phyloP scores from a whole-genome alignment of 2,797 vertebrate species.

The Tragelaphus oryx region DNA sequence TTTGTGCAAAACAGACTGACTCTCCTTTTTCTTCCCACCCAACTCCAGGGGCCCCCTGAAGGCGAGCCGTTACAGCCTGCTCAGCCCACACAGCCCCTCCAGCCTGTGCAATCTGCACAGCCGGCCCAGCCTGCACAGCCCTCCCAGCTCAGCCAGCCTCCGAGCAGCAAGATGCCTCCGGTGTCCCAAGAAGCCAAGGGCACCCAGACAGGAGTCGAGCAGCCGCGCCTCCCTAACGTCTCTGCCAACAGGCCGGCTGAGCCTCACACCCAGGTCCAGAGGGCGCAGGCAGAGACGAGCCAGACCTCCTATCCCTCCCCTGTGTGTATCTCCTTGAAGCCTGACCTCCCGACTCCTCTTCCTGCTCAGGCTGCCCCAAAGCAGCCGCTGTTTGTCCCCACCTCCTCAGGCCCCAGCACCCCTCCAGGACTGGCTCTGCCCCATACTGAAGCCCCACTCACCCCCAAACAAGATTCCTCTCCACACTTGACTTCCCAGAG shows the following conservation, averaged over 20 bases:
- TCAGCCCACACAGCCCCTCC: slow-evolving; percentile 61
- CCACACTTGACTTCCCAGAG: slow-evolving; percentile 84
- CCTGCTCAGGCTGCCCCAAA: slow-evolving; percentile 81
- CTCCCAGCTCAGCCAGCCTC: slow-evolving; percentile 74
- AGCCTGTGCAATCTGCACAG: slow-evolving; percentile 73
- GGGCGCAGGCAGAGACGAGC: slow-evolving; percentile 85
- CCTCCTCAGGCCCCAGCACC: slow-evolving; percentile 78
- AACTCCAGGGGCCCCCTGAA: slow-evolving; percentile 84
- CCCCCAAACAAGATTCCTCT: slow-evolving; percentile 85
- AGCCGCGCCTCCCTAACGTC: slow-evolving; percentile 82
- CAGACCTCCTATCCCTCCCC: slow-evolving; percentile 93
- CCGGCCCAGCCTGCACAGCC: slow-evolving; percentile 25
- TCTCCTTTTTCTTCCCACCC: neutral
- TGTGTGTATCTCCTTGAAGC: slow-evolving; percentile 87
- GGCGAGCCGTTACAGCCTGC: slow-evolving; percentile 81
- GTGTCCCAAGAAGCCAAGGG: slow-evolving; percentile 89
- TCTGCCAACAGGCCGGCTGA: slow-evolving; percentile 87
- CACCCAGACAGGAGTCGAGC: slow-evolving; percentile 78
- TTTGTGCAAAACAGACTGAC: neutral
- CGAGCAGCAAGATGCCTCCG: slow-evolving; percentile 88
- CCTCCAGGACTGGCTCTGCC: slow-evolving; percentile 82
- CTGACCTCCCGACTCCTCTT: slow-evolving; percentile 84
- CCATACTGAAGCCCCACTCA: slow-evolving; percentile 81
- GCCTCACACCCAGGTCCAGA: slow-evolving; percentile 84
- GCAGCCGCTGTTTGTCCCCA: slow-evolving; percentile 80